Conservation (phyloP, 64 coral and sea anemone species). For the Stylophora pistillata region DNA sequence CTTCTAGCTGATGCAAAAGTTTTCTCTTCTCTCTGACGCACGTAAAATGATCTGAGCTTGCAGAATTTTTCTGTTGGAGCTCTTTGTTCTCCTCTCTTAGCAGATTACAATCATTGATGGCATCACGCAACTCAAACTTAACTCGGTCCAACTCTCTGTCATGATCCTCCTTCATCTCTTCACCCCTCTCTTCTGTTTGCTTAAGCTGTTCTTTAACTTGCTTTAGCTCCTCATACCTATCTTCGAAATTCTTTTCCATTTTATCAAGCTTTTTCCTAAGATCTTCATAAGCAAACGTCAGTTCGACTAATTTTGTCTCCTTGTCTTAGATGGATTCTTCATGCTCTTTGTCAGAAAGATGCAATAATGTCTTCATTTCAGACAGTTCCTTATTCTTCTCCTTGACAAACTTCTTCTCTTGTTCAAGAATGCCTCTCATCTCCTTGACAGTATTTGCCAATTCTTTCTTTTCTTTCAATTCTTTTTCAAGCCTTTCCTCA, state of each 20-base stretch:
- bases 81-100: conserved; percentile 12
- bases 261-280: conserved; percentile 14
- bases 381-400: conserved; percentile 10
- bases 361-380: conserved; percentile 25
- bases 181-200: not conserved
- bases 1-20: conserved; percentile 20
- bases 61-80: not conserved
- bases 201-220: conserved; percentile 16
- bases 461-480: conserved; percentile 8
- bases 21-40: conserved; percentile 21
- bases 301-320: conserved; percentile 12
- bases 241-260: not conserved
- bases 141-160: conserved; percentile 37
- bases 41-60: not conserved
- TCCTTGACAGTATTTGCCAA: not conserved
- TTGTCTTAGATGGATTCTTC: conserved; percentile 1
- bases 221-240: conserved; percentile 31
- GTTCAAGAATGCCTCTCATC: not conserved
- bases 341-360: not conserved
- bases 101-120: conserved; percentile 14
- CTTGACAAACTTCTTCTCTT: conserved; percentile 8
- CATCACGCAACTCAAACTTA: conserved; percentile 16
- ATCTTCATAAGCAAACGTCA: conserved; percentile 28
- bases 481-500: conserved; percentile 4
- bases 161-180: conserved; percentile 16